These are phyloP conservation scores for Drosophila quinaria DNA, from an alignment of 2,888 invertebrate genomes.

Conservation along the genomic window DNA sequence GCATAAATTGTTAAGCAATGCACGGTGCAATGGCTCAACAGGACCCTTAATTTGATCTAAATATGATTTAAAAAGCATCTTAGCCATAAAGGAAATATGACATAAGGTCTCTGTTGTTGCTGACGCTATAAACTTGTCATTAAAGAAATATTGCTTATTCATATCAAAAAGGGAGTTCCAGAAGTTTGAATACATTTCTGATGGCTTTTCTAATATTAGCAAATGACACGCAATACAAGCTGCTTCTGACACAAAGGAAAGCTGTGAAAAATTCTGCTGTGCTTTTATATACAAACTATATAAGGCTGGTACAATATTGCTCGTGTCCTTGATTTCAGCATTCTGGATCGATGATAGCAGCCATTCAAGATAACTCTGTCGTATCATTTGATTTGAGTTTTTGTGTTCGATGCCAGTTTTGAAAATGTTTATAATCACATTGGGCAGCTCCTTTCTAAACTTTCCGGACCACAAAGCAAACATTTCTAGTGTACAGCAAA, in stretches of 20 bases:
- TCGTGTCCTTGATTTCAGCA: conserved; percentile 85
- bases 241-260: conserved; percentile 90
- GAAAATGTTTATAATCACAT: conserved; percentile 89
- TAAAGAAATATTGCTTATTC: conserved; percentile 92
- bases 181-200: conserved; percentile 86
- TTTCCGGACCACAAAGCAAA: conserved; percentile 92
- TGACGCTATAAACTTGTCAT: conserved; percentile 92
- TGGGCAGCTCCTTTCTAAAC: conserved; percentile 89
- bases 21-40: conserved; percentile 89
- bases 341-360: conserved; percentile 89
- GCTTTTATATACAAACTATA: conserved; percentile 91
- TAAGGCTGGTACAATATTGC: conserved; percentile 88
- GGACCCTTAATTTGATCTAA: conserved; percentile 89
- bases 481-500: conserved; percentile 93
- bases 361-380: conserved; percentile 92
- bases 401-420: conserved; percentile 92
- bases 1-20: conserved; percentile 90
- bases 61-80: conserved; percentile 90
- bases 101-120: conserved; percentile 90
- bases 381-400: conserved; percentile 91
- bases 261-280: conserved; percentile 90
- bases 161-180: conserved; percentile 91
- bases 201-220: conserved; percentile 88
- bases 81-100: conserved; percentile 91
- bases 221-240: conserved; percentile 90